These are phyloP conservation scores for Esperia sulphurella DNA, from an alignment of 2,888 invertebrate species.

Conservation along the genomic window DNA sequence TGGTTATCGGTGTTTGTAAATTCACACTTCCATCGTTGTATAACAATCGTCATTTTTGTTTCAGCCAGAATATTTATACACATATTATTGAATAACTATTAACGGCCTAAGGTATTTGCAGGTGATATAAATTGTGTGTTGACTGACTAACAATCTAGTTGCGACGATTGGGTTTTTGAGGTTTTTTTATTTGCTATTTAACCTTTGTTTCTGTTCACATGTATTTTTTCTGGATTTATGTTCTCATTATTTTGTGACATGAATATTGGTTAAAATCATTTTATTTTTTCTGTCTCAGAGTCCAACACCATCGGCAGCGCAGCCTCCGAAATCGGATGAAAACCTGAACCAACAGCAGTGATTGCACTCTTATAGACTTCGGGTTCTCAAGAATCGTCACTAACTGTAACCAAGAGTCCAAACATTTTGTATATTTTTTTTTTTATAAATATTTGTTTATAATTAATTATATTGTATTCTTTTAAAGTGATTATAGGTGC, in stretches of 20 bases:
- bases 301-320: constrained; percentile 81
- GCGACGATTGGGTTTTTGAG: constrained; percentile 15
- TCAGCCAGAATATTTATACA: constrained; percentile 76
- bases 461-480: constrained; percentile 38
- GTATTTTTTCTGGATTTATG: constrained; percentile 11
- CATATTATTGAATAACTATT: constrained; percentile 61
- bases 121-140: constrained; percentile 19
- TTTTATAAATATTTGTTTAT: constrained; percentile 45
- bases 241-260: constrained; percentile 6
- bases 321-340: constrained; percentile 84
- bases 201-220: constrained; percentile 10
- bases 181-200: constrained; percentile 9
- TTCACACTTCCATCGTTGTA: constrained; percentile 29
- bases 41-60: constrained; percentile 53
- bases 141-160: constrained; percentile 19
- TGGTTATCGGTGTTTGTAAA: constrained; percentile 27
- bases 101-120: constrained; percentile 30
- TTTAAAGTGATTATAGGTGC: constrained; percentile 33
- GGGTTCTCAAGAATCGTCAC: constrained; percentile 31
- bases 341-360: constrained; percentile 85
- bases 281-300: constrained; percentile 76
- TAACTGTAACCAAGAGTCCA: constrained; percentile 51
- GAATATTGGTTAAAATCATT: background rate
- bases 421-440: constrained; percentile 54
- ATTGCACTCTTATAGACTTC: constrained; percentile 28